Evolutionary conservation across 2,797 vertebrate species (phyloP).

Genomic region (Psittacula derbiana): DNA sequence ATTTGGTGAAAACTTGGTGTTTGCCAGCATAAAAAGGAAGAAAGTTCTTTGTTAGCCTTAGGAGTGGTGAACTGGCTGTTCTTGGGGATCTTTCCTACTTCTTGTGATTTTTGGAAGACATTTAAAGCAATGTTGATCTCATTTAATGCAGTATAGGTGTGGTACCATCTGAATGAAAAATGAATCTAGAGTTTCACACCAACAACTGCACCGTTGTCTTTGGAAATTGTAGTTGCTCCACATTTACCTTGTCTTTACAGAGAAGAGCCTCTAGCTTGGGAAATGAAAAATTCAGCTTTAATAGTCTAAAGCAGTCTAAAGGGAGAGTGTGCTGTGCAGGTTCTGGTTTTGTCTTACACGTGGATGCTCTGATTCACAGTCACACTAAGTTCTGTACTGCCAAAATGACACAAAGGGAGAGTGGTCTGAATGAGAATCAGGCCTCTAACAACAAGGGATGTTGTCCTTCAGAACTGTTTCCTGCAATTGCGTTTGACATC

Average conservation of each 20-base stretch:
- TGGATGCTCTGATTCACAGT: not conserved
- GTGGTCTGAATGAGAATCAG: not conserved
- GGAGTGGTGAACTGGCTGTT: not conserved
- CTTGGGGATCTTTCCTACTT: not conserved
- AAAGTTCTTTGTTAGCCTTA: not conserved
- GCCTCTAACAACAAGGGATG: not conserved
- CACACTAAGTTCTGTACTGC: not conserved
- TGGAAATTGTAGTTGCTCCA: not conserved
- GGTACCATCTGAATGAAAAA: not conserved
- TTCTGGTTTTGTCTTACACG: not conserved
- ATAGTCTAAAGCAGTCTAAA: not conserved
- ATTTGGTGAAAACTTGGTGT: not conserved
- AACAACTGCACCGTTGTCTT: not conserved
- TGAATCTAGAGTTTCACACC: not conserved
- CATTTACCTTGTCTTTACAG: not conserved
- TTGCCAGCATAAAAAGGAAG: not conserved
- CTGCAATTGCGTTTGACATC: constrained; percentile 10
- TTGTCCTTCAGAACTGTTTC: not conserved
- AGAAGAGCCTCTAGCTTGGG: not conserved
- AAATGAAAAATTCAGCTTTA: not conserved
- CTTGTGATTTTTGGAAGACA: not conserved
- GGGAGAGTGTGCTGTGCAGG: not conserved
- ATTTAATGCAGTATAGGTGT: not conserved
- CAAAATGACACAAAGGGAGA: not conserved
- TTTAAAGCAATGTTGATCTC: not conserved